Conservation (phyloP, 2,888 invertebrate species). For the Trissoscelio sp. region DNA sequence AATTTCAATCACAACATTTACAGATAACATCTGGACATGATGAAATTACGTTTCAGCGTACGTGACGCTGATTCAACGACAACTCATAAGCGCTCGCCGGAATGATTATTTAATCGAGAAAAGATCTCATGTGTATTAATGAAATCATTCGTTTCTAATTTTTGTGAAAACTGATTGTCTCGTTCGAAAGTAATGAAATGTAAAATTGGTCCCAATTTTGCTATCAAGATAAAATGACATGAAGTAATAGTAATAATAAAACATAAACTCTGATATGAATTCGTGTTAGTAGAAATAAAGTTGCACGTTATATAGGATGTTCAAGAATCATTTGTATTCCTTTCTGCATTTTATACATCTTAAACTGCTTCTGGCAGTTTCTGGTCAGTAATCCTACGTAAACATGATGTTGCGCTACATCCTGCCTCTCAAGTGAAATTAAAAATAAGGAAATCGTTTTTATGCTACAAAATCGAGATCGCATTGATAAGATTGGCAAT, state of each 20-base stretch:
- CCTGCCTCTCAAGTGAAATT: conserved; percentile 6
- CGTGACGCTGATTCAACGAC: conserved; percentile 62
- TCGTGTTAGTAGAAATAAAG: conserved; percentile 18
- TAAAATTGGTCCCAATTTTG: not conserved
- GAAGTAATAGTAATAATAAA: not conserved
- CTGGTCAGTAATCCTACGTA: conserved; percentile 21
- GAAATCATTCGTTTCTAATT: no score
- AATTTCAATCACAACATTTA: conserved; percentile 64
- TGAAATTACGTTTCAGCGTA: conserved; percentile 65
- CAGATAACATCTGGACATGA: conserved; percentile 62
- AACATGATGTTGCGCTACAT: conserved; percentile 8
- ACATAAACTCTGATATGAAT: conserved; percentile 1
- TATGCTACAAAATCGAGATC: not conserved
- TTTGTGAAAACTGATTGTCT: no score
- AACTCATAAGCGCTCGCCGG: conserved; percentile 38
- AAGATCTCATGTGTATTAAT: conserved; percentile 30
- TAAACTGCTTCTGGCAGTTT: conserved; percentile 4
- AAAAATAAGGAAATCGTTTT: conserved; percentile 2
- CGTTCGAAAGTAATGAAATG: no score
- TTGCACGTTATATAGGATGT: conserved; percentile 8
- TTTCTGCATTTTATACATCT: conserved; percentile 32
- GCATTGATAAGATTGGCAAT: not conserved
- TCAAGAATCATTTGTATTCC: conserved; percentile 41
- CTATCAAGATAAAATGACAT: not conserved
- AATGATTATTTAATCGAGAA: conserved; percentile 54